A percentile compares a stretch with the other conserved stretches of the same genome.
Evolutionary conservation across 2,888 invertebrate species (phyloP).

Genomic region (Eucera pruinosa): DNA sequence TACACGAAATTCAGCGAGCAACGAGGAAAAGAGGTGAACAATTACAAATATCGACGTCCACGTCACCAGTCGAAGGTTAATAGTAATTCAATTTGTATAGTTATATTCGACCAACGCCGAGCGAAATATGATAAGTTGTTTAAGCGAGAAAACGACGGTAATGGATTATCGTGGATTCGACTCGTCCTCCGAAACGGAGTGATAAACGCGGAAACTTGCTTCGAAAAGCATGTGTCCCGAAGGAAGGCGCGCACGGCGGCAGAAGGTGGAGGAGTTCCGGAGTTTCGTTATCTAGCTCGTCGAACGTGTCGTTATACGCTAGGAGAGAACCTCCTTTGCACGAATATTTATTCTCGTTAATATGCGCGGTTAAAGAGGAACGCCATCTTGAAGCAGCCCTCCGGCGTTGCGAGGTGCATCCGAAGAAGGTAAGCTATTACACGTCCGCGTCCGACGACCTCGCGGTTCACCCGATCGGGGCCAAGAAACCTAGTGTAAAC

Average conservation of each 20-base stretch:
- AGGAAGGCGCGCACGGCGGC: background rate
- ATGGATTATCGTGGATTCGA: background rate
- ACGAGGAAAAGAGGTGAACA: too few species aligned
- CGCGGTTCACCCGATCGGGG: constrained; percentile 9
- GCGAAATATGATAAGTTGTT: too few species aligned
- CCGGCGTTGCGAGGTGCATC: constrained; percentile 8
- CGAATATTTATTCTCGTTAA: constrained; percentile 41
- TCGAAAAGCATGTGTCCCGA: background rate
- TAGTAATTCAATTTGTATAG: too few species aligned
- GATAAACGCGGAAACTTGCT: constrained; percentile 9
- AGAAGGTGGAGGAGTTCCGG: constrained; percentile 1
- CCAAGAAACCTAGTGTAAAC: too few species aligned
- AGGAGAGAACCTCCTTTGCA: background rate
- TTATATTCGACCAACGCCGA: too few species aligned
- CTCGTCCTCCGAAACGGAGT: too few species aligned
- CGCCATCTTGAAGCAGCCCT: constrained; percentile 44
- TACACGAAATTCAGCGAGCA: too few species aligned
- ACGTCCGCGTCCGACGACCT: constrained; percentile 29
- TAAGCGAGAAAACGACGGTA: background rate
- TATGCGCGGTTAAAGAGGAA: constrained; percentile 52
- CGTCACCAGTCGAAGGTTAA: too few species aligned
- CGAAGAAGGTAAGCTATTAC: constrained; percentile 47
- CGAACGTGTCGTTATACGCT: constrained; percentile 16
- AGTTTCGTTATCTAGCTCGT: constrained; percentile 47
- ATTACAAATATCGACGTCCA: too few species aligned